Evolutionary conservation across 92 coral and sea anemone genomes (phyloP).

Genomic region (Zoanthus solanderi): DNA sequence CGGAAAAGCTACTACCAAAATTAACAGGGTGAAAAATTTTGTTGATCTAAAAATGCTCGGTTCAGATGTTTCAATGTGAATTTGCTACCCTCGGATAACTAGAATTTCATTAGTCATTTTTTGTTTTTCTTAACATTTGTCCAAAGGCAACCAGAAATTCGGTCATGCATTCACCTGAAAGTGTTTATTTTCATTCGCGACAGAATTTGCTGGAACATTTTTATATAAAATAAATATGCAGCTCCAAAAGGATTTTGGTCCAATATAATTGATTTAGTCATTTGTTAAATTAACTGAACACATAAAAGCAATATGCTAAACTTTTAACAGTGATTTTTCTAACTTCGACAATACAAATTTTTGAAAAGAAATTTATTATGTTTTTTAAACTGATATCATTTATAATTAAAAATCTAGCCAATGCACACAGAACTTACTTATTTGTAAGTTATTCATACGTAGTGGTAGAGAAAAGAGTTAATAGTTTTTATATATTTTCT

Average conservation of each 20-base stretch:
- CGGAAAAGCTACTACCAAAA: conserved; percentile 15
- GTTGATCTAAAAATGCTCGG: conserved; percentile 45
- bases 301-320: neutral
- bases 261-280: neutral
- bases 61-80: conserved; percentile 30
- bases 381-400: neutral
- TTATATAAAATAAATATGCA: neutral
- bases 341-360: neutral
- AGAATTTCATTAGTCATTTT: neutral
- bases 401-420: neutral
- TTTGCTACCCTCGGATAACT: neutral
- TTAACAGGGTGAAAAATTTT: conserved; percentile 40
- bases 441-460: neutral
- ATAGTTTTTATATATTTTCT: neutral
- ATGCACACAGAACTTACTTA: neutral
- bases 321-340: neutral
- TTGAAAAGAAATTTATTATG: neutral
- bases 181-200: neutral
- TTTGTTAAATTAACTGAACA: neutral
- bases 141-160: neutral
- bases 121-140: neutral
- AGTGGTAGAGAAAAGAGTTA: neutral
- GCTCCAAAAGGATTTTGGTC: neutral
- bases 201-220: conserved; percentile 4
- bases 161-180: neutral